These are phyloP conservation scores for Tringa solitaria DNA, from an alignment of 2,113 vertebrate species.

Conservation along the genomic window DNA sequence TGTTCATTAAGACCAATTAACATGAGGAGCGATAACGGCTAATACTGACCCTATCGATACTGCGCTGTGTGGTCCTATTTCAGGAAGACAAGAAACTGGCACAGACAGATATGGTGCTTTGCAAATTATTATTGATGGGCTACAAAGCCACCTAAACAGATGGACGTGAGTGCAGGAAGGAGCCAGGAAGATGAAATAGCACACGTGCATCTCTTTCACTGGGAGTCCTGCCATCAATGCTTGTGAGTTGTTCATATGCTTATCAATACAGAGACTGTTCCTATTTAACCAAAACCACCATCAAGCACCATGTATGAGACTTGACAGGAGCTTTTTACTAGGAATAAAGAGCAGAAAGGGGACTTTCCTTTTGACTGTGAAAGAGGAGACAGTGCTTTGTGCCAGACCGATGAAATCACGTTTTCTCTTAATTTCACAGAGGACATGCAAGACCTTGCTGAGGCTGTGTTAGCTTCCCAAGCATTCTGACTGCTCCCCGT, in stretches of 20 bases:
- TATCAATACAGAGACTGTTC: not conserved
- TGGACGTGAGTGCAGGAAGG: not conserved
- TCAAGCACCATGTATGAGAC: not conserved
- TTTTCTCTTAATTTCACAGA: not conserved
- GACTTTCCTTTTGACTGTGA: not conserved
- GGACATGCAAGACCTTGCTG: not conserved
- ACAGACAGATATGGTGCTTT: not conserved
- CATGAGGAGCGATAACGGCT: not conserved
- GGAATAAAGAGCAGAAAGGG: not conserved
- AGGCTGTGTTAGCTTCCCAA: not conserved
- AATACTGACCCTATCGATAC: not conserved
- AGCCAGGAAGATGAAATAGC: not conserved
- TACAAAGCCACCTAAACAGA: not conserved
- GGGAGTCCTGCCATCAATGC: fast-evolving
- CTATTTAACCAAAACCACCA: not conserved
- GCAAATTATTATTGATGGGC: not conserved
- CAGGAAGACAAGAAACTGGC: not conserved
- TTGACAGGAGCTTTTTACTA: not conserved
- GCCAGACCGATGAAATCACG: not conserved
- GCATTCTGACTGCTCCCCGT: not conserved
- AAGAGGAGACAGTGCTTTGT: not conserved
- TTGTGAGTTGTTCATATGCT: not conserved
- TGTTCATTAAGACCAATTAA: not conserved
- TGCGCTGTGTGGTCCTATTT: not conserved
- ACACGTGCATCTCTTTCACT: not conserved